phyloP scores from a whole-genome alignment of 2,113 vertebrate species.

The Isurus oxyrinchus region DNA sequence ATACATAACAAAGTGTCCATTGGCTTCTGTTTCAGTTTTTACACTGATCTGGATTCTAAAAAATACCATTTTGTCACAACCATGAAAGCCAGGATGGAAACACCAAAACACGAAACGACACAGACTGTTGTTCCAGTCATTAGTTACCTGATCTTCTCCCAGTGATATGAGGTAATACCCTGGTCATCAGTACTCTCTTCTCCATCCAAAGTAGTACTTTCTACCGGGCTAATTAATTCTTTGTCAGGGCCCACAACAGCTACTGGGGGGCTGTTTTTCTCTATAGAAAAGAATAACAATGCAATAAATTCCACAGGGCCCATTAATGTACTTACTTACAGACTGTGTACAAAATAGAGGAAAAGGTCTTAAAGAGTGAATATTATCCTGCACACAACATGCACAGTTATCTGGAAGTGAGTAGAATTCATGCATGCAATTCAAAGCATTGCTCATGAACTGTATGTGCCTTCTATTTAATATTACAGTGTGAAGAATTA shows the following conservation, averaged over 20 bases:
- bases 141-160: conserved; percentile 69
- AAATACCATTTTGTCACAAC: background rate
- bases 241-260: conserved; percentile 72
- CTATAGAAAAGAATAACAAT: conserved; percentile 43
- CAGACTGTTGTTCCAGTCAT: background rate
- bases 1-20: background rate
- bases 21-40: background rate
- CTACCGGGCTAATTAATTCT: conserved; percentile 64
- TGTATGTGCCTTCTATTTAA: background rate
- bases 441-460: background rate
- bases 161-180: conserved; percentile 62
- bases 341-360: too few species aligned
- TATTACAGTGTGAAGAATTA: background rate
- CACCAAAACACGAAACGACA: background rate
- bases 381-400: background rate
- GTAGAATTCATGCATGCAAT: background rate
- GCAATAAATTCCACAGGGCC: background rate
- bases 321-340: background rate
- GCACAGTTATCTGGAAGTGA: background rate
- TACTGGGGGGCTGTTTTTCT: conserved; percentile 63
- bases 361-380: background rate
- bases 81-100: background rate
- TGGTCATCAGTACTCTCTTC: conserved; percentile 69
- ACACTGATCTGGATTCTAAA: background rate
- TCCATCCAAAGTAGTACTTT: conserved; percentile 64